Evolutionary conservation across 2,888 invertebrate genomes (phyloP).

Genomic region (Morpho helenor): DNA sequence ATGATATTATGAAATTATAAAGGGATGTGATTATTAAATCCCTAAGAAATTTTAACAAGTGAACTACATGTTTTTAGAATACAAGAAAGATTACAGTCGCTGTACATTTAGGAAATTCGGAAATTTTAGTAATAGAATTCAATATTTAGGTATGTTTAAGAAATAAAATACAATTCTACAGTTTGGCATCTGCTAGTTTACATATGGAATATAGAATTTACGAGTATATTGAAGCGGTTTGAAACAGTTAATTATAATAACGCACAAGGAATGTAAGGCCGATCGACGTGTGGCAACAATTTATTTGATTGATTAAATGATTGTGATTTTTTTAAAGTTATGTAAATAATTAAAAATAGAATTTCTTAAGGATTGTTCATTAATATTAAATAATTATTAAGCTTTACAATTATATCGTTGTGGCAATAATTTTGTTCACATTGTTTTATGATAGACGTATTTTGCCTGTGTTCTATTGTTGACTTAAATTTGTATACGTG

Average conservation of each 20-base stretch:
- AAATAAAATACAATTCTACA: too few relatives aligned
- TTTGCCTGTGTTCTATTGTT: slow-evolving; percentile 50
- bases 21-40: too few relatives aligned
- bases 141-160: too few relatives aligned
- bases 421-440: slow-evolving; percentile 57
- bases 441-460: slow-evolving; percentile 36
- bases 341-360: slow-evolving; percentile 27
- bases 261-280: slow-evolving; percentile 53
- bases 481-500: slow-evolving; percentile 63
- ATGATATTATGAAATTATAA: too few relatives aligned
- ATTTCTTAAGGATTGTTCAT: slow-evolving; percentile 20
- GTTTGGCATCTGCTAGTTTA: too few relatives aligned
- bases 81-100: too few relatives aligned
- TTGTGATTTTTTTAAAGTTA: slow-evolving; percentile 35
- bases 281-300: slow-evolving; percentile 47
- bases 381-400: slow-evolving; percentile 28
- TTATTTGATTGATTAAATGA: slow-evolving; percentile 37
- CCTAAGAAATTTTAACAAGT: too few relatives aligned
- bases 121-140: too few relatives aligned
- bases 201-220: too few relatives aligned
- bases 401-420: slow-evolving; percentile 34
- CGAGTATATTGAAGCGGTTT: not conserved
- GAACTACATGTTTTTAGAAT: too few relatives aligned
- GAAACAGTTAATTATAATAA: slow-evolving; percentile 22
- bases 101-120: too few relatives aligned